Evolutionary conservation across 2,113 vertebrate genomes (phyloP).

Genomic region (Pelusios castaneus): DNA sequence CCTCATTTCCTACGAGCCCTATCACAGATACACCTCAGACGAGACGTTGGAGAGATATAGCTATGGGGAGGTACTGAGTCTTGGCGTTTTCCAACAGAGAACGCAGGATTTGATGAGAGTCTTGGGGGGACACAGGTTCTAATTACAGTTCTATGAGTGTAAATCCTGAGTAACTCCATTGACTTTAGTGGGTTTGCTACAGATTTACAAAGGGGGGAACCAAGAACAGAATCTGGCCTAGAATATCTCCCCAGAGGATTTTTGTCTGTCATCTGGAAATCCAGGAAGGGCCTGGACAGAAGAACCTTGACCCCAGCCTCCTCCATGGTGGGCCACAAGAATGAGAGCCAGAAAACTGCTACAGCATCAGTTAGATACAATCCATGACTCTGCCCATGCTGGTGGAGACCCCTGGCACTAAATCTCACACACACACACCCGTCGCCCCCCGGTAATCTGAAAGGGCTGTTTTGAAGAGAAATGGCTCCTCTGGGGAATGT

Average conservation of each 20-base stretch:
- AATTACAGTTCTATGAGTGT: not conserved
- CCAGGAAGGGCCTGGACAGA: not conserved
- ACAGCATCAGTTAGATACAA: not conserved
- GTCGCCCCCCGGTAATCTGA: rapidly evolving
- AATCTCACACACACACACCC: too few species aligned
- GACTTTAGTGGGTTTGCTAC: not conserved
- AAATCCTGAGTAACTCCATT: not conserved
- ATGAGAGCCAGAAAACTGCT: not conserved
- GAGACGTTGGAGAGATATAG: slow-evolving; percentile 96
- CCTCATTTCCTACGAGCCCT: slow-evolving; percentile 95
- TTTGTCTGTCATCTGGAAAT: not conserved
- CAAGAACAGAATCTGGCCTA: not conserved
- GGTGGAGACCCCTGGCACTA: rapidly evolving
- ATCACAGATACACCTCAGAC: slow-evolving; percentile 95
- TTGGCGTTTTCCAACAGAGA: not conserved
- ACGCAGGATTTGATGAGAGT: not conserved
- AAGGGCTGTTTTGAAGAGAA: not conserved
- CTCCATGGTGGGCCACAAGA: not conserved
- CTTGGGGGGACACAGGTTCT: rapidly evolving
- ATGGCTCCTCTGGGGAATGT: not conserved
- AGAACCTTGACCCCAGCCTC: not conserved
- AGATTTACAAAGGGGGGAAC: not conserved
- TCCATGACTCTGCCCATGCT: not conserved
- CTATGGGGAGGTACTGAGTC: slow-evolving; percentile 94
- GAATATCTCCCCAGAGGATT: not conserved